Base-by-base conservation (phyloP, 2,797 vertebrate genomes). In the Platyrinchus mystaceus region DNA sequence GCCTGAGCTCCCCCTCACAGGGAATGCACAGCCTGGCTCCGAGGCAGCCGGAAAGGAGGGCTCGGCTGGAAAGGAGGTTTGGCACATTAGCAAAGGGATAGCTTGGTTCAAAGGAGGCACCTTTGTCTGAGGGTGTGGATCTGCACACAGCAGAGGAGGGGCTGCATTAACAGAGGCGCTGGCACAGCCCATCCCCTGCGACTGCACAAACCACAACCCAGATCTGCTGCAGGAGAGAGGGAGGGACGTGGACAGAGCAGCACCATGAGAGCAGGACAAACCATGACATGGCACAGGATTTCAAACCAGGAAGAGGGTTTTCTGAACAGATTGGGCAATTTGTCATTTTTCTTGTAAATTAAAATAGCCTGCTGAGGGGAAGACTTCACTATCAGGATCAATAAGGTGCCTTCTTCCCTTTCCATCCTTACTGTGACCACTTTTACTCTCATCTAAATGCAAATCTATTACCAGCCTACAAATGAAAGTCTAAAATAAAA, bases 401-500 rank as follows among this genome's bases (percentile, higher is more conserved):
- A 15, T 84, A 32, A 80, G 20, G 24, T 5, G 7, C 41, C 13
- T 56, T 55, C 68, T 71, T 69, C 47, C 50, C 49, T 70, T 76
- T 74, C 55, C 23, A 30, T 34, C 44, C n/a, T 74, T 22, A 12
- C 46, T 68, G 55, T 53, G 70, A 44, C 22, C 74, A 49, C 26
- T 44, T 90, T 67, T 46, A 47, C 21, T n/a, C 60, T 78, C 75
- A 87, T 74, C 41, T 55, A 86, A 96, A 94, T 89, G 82, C 80
- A 96, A 63, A 80, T 47, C 76, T 95, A 20, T 67, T 21, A 36
- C 15, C 27, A 78, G 87, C 17, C 39, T 50, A 19, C 75, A 69
- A 77, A 28, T 56, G 43, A 60, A 89, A 74, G 63, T 11, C 34
- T 80, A 3, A 12, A 41, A 91, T 71, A 41, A 64, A 90, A 83